Evolutionary conservation across 2,888 invertebrate species (phyloP).

Genomic region (Tridacna crocea): DNA sequence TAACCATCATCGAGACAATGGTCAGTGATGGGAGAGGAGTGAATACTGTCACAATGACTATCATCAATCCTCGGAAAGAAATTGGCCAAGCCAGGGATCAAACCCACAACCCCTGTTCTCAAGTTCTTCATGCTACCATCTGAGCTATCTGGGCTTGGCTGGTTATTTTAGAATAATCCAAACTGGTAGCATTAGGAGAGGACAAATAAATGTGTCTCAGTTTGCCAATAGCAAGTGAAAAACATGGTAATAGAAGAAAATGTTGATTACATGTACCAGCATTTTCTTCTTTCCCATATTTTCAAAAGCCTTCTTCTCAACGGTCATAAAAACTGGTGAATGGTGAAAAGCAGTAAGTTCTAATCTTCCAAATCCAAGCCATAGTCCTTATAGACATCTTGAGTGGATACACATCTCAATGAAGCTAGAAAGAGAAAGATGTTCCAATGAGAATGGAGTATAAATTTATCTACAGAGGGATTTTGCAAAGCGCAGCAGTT

Average conservation of each 20-base stretch:
- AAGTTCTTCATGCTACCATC: too few species aligned
- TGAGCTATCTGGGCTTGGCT: too few species aligned
- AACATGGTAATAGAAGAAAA: not conserved
- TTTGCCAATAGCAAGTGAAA: not conserved
- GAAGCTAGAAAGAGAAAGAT: constrained; percentile 69
- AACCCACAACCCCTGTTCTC: too few species aligned
- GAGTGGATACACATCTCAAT: constrained; percentile 74
- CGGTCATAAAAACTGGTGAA: not conserved
- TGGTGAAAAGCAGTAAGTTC: constrained; percentile 22
- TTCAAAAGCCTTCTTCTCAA: not conserved
- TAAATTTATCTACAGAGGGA: too few species aligned
- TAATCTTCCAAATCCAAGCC: constrained; percentile 76
- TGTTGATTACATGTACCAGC: not conserved
- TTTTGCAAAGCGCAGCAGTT: too few species aligned
- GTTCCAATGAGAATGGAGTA: too few species aligned
- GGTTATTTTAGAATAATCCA: too few species aligned
- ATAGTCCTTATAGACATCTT: constrained; percentile 77
- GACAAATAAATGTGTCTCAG: not conserved
- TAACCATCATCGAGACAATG: too few species aligned
- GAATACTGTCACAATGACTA: too few species aligned
- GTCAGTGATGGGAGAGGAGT: too few species aligned
- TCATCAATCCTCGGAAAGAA: too few species aligned
- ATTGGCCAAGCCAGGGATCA: too few species aligned
- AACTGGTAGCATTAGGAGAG: not conserved
- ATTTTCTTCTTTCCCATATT: not conserved